Conservation (phyloP, 1,140 invertebrate genomes). For the Trigoniulus corallinus region DNA sequence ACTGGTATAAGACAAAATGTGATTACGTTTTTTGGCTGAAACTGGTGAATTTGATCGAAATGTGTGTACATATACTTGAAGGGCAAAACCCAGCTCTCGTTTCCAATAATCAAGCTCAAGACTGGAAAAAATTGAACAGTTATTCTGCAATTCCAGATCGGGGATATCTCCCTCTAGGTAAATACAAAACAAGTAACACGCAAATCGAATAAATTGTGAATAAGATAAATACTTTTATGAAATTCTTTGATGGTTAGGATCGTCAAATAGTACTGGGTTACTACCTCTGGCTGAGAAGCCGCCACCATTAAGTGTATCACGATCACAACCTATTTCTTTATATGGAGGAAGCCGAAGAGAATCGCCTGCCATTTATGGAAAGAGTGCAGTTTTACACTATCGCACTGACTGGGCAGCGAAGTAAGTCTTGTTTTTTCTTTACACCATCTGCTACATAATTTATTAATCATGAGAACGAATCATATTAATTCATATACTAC, state of each 20-base stretch:
- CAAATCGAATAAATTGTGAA: slow-evolving; percentile 10
- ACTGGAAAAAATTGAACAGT: background rate
- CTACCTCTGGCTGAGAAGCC: too few relatives aligned
- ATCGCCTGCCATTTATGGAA: slow-evolving; percentile 29
- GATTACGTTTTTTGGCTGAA: background rate
- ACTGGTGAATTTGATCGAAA: background rate
- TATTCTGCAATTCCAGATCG: background rate
- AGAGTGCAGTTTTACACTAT: slow-evolving; percentile 30
- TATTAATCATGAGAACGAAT: too few relatives aligned
- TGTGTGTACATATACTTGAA: background rate
- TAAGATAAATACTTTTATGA: slow-evolving; percentile 1
- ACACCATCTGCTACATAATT: too few relatives aligned
- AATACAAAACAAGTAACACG: slow-evolving; percentile 5
- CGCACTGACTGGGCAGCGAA: slow-evolving; percentile 45
- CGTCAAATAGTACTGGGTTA: background rate
- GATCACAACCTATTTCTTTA: slow-evolving; percentile 20
- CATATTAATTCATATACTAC: too few relatives aligned
- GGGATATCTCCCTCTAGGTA: background rate
- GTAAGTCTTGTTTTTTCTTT: too few relatives aligned
- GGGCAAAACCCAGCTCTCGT: background rate
- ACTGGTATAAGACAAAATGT: slow-evolving; percentile 28
- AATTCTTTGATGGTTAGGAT: background rate
- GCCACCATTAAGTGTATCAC: slow-evolving; percentile 15
- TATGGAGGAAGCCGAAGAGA: slow-evolving; percentile 22
- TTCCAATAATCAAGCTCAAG: background rate